These are phyloP conservation scores for Scelioninae gen. 1 DNA, from an alignment of 2,888 invertebrate species.

Conservation along the genomic window DNA sequence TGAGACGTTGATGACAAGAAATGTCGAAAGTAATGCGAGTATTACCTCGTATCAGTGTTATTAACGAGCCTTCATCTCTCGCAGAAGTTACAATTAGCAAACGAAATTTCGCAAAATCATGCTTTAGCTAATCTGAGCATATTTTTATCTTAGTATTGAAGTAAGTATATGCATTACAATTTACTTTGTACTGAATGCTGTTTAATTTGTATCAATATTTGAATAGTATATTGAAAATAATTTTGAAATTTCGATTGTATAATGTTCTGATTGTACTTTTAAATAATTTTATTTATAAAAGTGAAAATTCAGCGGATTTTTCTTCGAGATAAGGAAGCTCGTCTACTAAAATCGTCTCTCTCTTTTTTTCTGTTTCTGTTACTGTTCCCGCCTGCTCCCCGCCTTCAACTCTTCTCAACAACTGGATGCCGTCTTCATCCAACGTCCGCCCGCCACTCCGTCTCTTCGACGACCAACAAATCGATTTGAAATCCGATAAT, in stretches of 20 bases:
- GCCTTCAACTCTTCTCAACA: conserved; percentile 84
- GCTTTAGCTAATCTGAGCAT: conserved; percentile 51
- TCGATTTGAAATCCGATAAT: conserved; percentile 32
- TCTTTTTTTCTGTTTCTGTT: conserved; percentile 84
- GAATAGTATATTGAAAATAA: no score
- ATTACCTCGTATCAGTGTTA: conserved; percentile 50
- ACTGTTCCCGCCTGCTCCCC: conserved; percentile 84
- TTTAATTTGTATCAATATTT: not conserved
- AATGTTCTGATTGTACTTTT: conserved; percentile 35
- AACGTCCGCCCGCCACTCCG: conserved; percentile 84
- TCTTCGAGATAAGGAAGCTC: conserved; percentile 76
- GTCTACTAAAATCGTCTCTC: conserved; percentile 83
- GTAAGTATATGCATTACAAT: conserved; percentile 19
- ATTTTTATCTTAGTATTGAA: not conserved
- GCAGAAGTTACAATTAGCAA: conserved; percentile 62
- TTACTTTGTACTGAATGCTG: not conserved
- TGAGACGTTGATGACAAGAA: conserved; percentile 61
- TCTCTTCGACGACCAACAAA: conserved; percentile 81
- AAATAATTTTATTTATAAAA: not conserved
- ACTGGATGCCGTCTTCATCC: conserved; percentile 84
- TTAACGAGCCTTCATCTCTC: conserved; percentile 67
- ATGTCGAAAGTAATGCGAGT: conserved; percentile 55
- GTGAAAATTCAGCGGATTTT: conserved; percentile 25
- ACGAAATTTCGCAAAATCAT: conserved; percentile 57
- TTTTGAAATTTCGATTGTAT: no score